Base-by-base conservation (phyloP, 92 coral and sea anemone genomes). In the Parazoanthus swiftii region DNA sequence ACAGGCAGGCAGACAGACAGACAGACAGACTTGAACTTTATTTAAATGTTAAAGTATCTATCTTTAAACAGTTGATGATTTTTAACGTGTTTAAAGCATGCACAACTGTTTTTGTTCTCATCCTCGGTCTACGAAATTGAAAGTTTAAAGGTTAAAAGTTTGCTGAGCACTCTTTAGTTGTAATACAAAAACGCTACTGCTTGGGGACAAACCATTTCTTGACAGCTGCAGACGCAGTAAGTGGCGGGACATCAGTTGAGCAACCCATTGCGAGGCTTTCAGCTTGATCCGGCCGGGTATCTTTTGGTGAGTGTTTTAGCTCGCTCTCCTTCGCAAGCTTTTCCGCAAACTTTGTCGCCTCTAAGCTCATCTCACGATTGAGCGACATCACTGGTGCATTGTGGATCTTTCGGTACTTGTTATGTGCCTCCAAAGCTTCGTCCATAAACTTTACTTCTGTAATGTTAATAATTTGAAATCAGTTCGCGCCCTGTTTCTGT, bases 211-310 rank as follows among this genome's bases (percentile, higher is more conserved):
- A 25, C 58, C 92, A 95, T 89, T 93, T 93, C 93, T 95, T 93
- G 29, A 90, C 88, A 2, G 90, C 94, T 65, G 94, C 96, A 46
- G 91, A 87, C 37, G 92, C 93, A 6, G 95, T 82, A 23, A 88
- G 79, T 37, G 92, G 94, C 21, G 91, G 91, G 9, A 83, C 93
- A 14, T 90, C 92, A 70, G 91, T 93, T 6, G 98, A 89, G 65
- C 99, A 97, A 6, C 97, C 99, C 97, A 92, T 91, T 37, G 95
- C 96, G 21, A 97, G 91, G 86, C 93, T 97, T 80, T 97, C 99
- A 0, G 97, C 99, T 86, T 97, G 95, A 65, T 92, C 94, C 8
- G 92, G 92, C 9, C 99, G 95, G 4, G 90, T 77, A 58, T 85
- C 88, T 21, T 90, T 90, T 20, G 92, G 91, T 2, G 99, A 97